These are phyloP conservation scores for Drosophila bocqueti DNA, from an alignment of 1,140 invertebrate genomes.

Conservation along the genomic window DNA sequence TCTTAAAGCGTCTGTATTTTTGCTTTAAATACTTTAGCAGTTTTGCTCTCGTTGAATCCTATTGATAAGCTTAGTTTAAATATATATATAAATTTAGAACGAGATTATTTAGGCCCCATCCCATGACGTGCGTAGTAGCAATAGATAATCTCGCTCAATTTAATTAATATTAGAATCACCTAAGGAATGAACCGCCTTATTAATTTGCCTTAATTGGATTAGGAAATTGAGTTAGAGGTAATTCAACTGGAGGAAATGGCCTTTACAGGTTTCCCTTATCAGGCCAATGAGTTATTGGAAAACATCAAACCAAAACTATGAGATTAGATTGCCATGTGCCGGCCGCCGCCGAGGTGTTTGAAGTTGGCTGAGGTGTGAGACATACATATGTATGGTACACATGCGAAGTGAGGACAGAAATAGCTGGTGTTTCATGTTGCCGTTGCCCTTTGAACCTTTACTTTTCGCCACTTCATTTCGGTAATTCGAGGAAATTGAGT, in stretches of 20 bases:
- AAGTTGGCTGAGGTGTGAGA: constrained; percentile 1
- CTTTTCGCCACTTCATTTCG: constrained; percentile 9
- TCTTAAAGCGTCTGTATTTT: constrained; percentile 16
- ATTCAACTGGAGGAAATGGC: constrained; percentile 6
- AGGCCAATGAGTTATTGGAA: constrained; percentile 40
- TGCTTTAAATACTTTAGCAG: background rate
- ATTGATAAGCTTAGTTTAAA: constrained; percentile 35
- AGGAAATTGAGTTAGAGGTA: constrained; percentile 44
- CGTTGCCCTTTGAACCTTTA: constrained; percentile 58
- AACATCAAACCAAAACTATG: constrained; percentile 37
- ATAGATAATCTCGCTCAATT: constrained; percentile 9
- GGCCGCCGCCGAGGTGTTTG: constrained; percentile 15
- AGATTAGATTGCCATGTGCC: constrained; percentile 61
- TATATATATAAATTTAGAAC: background rate
- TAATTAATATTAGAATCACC: constrained; percentile 4
- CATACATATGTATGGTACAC: background rate
- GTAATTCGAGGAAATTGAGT: constrained; percentile 1
- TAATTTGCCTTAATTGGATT: constrained; percentile 45
- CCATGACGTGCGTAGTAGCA: constrained; percentile 7
- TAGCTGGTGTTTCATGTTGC: constrained; percentile 59
- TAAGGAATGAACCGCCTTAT: background rate
- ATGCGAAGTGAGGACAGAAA: constrained; percentile 48
- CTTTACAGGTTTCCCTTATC: constrained; percentile 27
- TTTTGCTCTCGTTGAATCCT: constrained; percentile 1
- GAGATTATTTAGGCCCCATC: background rate